Conservation (phyloP, 2,113 vertebrate species). For the Pygoscelis antarcticus region DNA sequence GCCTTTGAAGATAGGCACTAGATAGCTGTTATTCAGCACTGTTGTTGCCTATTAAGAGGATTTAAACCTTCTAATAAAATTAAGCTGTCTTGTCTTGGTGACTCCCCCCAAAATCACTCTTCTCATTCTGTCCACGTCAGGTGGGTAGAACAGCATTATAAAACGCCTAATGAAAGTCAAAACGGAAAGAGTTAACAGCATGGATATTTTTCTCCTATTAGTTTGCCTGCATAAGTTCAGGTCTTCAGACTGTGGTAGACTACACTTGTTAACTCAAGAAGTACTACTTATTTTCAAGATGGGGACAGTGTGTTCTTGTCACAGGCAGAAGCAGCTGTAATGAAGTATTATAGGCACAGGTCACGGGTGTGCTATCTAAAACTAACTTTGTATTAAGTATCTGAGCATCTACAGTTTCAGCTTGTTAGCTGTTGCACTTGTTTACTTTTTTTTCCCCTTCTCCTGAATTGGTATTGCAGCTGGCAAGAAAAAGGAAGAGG, state of each 20-base stretch:
- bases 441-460: background rate
- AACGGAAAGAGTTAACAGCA: background rate
- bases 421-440: background rate
- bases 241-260: background rate
- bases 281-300: background rate
- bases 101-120: background rate
- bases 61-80: background rate
- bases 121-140: background rate
- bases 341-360: background rate
- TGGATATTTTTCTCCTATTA: background rate
- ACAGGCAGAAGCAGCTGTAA: background rate
- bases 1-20: background rate
- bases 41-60: background rate
- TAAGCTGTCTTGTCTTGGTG: background rate
- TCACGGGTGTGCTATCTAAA: background rate
- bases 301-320: slow-evolving; percentile 52
- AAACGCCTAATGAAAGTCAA: background rate
- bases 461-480: background rate
- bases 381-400: background rate
- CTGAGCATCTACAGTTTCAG: background rate
- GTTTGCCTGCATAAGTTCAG: background rate
- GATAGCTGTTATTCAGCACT: background rate
- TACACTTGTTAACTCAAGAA: background rate
- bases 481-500: background rate
- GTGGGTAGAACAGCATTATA: background rate